These are phyloP conservation scores for Choristoneura fumiferana DNA, from an alignment of 1,140 invertebrate species.

Conservation along the genomic window DNA sequence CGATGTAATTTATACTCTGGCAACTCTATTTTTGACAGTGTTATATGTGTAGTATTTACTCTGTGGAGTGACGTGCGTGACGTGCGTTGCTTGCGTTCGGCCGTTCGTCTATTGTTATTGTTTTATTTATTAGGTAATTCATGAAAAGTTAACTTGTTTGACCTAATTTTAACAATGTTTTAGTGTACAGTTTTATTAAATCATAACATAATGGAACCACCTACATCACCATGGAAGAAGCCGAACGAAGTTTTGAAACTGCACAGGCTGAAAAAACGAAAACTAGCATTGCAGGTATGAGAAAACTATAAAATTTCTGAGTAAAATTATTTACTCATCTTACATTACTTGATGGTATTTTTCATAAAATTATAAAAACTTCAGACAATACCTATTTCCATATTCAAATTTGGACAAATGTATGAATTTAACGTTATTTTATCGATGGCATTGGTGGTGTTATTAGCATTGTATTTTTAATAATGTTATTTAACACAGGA, in stretches of 20 bases:
- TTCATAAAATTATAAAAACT: conserved; percentile 1
- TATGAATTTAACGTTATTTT: not conserved
- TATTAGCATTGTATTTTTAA: not conserved
- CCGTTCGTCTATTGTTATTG: not conserved
- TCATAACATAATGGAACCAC: conserved; percentile 45
- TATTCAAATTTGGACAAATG: conserved; percentile 1
- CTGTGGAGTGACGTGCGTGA: no score
- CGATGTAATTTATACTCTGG: not conserved
- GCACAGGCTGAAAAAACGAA: conserved; percentile 83
- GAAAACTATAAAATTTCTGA: conserved; percentile 58
- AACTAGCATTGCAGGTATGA: conserved; percentile 83
- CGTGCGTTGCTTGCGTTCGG: no score
- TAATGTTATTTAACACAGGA: conserved; percentile 44
- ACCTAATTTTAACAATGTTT: conserved; percentile 14
- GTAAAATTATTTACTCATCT: conserved; percentile 21
- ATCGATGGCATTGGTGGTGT: conserved; percentile 2
- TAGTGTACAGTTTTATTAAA: conserved; percentile 8
- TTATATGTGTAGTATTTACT: no score
- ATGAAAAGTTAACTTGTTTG: no score
- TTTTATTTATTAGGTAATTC: conserved; percentile 1
- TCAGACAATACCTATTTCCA: not conserved
- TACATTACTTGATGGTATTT: conserved; percentile 6
- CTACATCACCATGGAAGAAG: conserved; percentile 73
- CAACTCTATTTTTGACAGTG: not conserved
- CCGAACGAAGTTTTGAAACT: conserved; percentile 83